Evolutionary conservation across 2,113 vertebrate species (phyloP).

Genomic region (Indicator indicator): DNA sequence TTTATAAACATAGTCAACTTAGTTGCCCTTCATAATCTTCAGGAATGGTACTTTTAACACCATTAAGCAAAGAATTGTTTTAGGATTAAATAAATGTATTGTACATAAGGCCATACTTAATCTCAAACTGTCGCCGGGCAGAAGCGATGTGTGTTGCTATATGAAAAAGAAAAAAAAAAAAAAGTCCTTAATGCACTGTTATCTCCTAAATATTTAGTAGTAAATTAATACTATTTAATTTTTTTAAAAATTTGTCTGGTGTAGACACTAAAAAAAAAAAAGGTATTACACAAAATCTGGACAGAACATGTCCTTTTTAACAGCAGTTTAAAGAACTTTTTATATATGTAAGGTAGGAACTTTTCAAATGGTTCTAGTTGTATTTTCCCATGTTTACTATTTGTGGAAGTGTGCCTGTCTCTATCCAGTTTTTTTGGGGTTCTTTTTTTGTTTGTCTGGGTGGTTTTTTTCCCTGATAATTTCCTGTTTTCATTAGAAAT

Average conservation of each 20-base stretch:
- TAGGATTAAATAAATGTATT: constrained; percentile 81
- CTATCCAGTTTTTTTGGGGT: constrained; percentile 23
- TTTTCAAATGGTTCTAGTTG: constrained; percentile 76
- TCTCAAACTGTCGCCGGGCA: constrained; percentile 75
- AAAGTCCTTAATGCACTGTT: constrained; percentile 91
- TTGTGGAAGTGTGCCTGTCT: constrained; percentile 77
- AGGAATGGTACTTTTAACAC: constrained; percentile 75
- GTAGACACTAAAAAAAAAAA: constrained; percentile 85
- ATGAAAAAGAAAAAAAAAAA: constrained; percentile 62
- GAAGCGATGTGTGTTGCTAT: constrained; percentile 82
- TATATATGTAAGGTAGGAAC: constrained; percentile 80
- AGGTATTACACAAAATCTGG: constrained; percentile 83
- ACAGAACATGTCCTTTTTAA: constrained; percentile 82
- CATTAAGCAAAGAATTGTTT: constrained; percentile 73
- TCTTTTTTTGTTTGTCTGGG: not conserved
- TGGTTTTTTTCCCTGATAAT: constrained; percentile 23
- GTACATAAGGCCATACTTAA: constrained; percentile 86
- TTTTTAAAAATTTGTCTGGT: constrained; percentile 88
- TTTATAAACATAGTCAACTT: constrained; percentile 77
- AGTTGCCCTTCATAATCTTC: constrained; percentile 76
- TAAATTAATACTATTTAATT: constrained; percentile 94
- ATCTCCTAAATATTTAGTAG: constrained; percentile 89
- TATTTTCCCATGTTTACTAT: constrained; percentile 76
- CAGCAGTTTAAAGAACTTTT: constrained; percentile 82
- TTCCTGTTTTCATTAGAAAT: constrained; percentile 69